Base-by-base conservation (phyloP, 2,888 invertebrate genomes). In the Eledone cirrhosa region DNA sequence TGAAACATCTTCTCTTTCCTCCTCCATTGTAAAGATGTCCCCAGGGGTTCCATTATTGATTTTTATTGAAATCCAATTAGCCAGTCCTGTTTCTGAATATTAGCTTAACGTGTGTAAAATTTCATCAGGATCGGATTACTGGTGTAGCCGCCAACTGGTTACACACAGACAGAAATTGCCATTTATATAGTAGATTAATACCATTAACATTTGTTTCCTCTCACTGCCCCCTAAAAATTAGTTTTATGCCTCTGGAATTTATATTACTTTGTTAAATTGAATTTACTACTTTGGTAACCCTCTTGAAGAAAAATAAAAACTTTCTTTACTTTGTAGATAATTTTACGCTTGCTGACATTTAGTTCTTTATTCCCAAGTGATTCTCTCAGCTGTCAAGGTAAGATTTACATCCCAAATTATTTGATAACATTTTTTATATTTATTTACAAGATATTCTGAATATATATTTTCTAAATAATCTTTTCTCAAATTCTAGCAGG, bases 301-400 rank as follows among this genome's bases (percentile, higher is more conserved):
- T 24, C 78, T 7, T 13, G 19, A 24, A 41, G 31, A 78, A 14
- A 79, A 31, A 31, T 24, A n/a, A 31, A 13, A 7, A 59, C 47
- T 77, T 78, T 48, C 78, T 76, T 24, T 65, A 78, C 75, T 77
- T 85, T 85, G 22, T 81, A 89, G 89, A 84, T 88, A 11, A 80
- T 88, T 77, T 80, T 88, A 22, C 81, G 89, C 78, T 83, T 87
- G 16, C 81, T 89, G 29, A 88, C 88, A 86, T 84, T 85, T 77
- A 85, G 85, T 5, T 87, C 87, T 22, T 78, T 87, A 41, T 84
- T 88, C 72, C 87, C 88, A 13, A 84, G 83, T 24, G 74, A 80
- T 33, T 80, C 81, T 19, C 27, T 69, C 65, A 72, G 78, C 59
- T 84, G 78, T 78, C 78, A 80, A 82, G 81, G 83, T 83, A 79